Percentiles rank a stretch among this genome's conserved stretches.
These are phyloP conservation scores for Drosophila mayaguana DNA, from an alignment of 2,888 invertebrate species.

Conservation along the genomic window DNA sequence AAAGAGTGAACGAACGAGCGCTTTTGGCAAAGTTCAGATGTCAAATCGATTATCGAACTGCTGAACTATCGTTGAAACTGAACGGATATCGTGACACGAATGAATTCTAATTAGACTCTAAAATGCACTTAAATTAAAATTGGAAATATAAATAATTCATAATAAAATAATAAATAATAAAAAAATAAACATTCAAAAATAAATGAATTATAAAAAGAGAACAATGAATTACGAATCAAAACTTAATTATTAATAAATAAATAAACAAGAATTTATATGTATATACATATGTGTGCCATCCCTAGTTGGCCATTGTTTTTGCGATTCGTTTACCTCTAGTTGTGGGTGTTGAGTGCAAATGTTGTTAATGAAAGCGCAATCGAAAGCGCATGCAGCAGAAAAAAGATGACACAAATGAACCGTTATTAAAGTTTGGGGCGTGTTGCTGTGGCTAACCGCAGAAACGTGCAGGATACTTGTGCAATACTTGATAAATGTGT, in stretches of 20 bases:
- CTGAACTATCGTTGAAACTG: neutral
- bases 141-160: neutral
- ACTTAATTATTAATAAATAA: neutral
- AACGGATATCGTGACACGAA: neutral
- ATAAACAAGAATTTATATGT: neutral
- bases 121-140: neutral
- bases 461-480: constrained; percentile 43
- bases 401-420: constrained; percentile 72
- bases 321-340: neutral
- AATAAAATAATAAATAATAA: neutral
- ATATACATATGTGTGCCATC: neutral
- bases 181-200: neutral
- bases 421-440: constrained; percentile 61
- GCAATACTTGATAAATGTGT: constrained; percentile 25
- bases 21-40: constrained; percentile 62
- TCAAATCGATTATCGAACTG: constrained; percentile 68
- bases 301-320: neutral
- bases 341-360: constrained; percentile 34
- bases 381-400: constrained; percentile 38
- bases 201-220: neutral
- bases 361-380: constrained; percentile 46
- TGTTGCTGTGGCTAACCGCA: constrained; percentile 51
- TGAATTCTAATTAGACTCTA: neutral
- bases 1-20: constrained; percentile 8
- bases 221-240: neutral